phyloP scores from a whole-genome alignment of 2,888 invertebrate genomes.

The Metallyticus violacea region DNA sequence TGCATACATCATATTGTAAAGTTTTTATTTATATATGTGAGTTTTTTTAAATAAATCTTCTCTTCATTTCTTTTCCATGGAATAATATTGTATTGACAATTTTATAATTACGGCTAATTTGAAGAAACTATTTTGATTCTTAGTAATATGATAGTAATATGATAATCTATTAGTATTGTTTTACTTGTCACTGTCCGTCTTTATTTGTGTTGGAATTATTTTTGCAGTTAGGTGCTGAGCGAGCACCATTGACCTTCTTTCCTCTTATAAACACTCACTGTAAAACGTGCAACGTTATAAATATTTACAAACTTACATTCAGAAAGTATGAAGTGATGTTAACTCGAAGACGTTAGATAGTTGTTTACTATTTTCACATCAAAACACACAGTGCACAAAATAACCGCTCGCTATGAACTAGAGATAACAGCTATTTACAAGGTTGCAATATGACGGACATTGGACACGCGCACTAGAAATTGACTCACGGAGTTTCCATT shows the following conservation, averaged over 20 bases:
- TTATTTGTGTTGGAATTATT: constrained; percentile 7
- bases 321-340: no score
- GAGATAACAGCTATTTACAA: no score
- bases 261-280: not conserved
- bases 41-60: not conserved
- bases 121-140: not conserved
- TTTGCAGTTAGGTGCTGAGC: not conserved
- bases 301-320: no score
- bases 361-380: no score
- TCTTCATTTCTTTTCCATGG: not conserved
- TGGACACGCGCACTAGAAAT: no score
- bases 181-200: not conserved
- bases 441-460: no score
- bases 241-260: constrained; percentile 4
- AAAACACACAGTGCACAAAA: no score
- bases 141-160: not conserved
- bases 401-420: no score
- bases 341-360: no score
- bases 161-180: not conserved
- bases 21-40: not conserved
- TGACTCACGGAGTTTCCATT: no score
- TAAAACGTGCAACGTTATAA: no score
- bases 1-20: not conserved
- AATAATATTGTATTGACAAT: not conserved
- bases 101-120: not conserved